These are phyloP conservation scores for rat (Rattus norvegicus) DNA, from an alignment of 2,113 vertebrate genomes.

Conservation along the genomic window GRCr8 NC_086029.1:32948501-32949000, in stretches of 20 bases:
- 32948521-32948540: neutral
- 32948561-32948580: neutral
- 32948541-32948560: neutral
- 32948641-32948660: neutral
- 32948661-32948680: no score
- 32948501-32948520: neutral
- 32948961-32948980: neutral
- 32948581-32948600: neutral
- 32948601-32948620: neutral
- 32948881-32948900: neutral
- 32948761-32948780: neutral
- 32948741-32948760: neutral
- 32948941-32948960: neutral
- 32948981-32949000: no score
- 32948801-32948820: neutral
- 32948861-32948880: neutral
- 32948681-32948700: neutral
- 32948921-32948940: neutral
- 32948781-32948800: no score
- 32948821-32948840: neutral
- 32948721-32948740: no score
- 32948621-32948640: neutral
- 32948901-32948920: neutral
- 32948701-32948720: neutral
- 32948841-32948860: neutral